phyloP scores from a whole-genome alignment of 2,888 invertebrate species.

The Arctia plantaginis region DNA sequence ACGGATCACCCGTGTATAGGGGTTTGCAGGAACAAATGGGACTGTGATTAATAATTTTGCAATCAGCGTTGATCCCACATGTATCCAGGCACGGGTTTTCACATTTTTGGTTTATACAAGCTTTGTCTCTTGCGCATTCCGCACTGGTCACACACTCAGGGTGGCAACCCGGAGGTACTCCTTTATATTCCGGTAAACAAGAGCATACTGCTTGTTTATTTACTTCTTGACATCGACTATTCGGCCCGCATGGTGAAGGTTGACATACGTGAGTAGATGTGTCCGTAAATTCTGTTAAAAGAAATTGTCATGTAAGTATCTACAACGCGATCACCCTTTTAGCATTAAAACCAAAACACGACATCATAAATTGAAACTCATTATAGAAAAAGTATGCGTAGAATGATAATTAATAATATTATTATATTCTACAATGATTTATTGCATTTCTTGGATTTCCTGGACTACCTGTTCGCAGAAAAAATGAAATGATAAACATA shows the following conservation, averaged over 20 bases:
- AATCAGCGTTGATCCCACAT: conserved; percentile 90
- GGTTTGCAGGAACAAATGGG: conserved; percentile 91
- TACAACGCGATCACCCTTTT: background rate
- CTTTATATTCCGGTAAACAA: conserved; percentile 90
- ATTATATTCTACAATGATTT: background rate
- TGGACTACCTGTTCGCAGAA: background rate
- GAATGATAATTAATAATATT: background rate
- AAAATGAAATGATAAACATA: background rate
- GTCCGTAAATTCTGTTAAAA: conserved; percentile 62
- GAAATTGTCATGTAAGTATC: background rate
- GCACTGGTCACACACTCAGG: conserved; percentile 92
- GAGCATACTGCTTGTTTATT: conserved; percentile 92
- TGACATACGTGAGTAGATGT: conserved; percentile 86
- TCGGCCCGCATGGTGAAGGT: conserved; percentile 91
- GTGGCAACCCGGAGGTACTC: conserved; percentile 91
- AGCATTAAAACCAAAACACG: background rate
- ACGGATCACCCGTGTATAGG: conserved; percentile 90
- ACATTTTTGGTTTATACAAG: conserved; percentile 93
- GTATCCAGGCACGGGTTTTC: conserved; percentile 90
- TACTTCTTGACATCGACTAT: conserved; percentile 90
- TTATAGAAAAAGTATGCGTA: background rate
- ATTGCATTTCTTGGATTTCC: background rate
- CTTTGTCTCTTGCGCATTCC: conserved; percentile 90
- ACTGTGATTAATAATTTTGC: conserved; percentile 92
- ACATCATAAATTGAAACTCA: background rate